Conservation (phyloP, 2,888 invertebrate genomes). For the Thereva nobilitata region DNA sequence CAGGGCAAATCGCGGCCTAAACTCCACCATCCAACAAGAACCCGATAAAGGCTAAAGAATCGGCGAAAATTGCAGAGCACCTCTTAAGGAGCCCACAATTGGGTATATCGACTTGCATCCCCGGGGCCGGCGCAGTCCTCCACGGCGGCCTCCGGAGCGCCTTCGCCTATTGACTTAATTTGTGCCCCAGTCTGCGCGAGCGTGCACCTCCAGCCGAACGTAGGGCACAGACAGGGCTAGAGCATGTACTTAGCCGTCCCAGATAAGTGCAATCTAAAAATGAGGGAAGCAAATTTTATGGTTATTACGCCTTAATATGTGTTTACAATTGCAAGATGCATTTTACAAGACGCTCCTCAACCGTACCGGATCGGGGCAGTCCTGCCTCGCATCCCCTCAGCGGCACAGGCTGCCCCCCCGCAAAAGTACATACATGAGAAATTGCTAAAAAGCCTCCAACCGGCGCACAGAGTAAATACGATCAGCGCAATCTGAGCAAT, state of each 20-base stretch:
- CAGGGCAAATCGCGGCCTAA: background rate
- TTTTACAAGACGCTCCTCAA: slow-evolving; percentile 2
- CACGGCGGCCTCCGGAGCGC: slow-evolving; percentile 7
- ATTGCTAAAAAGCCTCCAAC: slow-evolving; percentile 22
- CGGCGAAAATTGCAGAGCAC: background rate
- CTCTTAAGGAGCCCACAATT: background rate
- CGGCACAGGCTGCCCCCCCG: background rate
- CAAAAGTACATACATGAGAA: background rate
- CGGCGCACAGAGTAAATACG: slow-evolving; percentile 13
- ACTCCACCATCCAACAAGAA: background rate
- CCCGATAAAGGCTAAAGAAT: slow-evolving; percentile 11
- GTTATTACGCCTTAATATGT: slow-evolving; percentile 45
- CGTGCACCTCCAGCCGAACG: background rate
- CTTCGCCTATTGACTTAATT: slow-evolving; percentile 40
- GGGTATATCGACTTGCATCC: background rate
- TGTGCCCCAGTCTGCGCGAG: slow-evolving; percentile 9
- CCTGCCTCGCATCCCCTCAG: background rate
- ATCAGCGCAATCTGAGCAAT: slow-evolving; percentile 23
- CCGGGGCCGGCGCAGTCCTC: slow-evolving; percentile 1
- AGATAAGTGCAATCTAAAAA: slow-evolving; percentile 40
- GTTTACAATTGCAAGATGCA: slow-evolving; percentile 42
- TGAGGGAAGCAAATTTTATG: slow-evolving; percentile 45
- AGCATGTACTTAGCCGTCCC: slow-evolving; percentile 17
- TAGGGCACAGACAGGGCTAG: slow-evolving; percentile 3
- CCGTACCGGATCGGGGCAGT: background rate